These are phyloP conservation scores for Bibio marci DNA, from an alignment of 2,888 invertebrate genomes.

Conservation along the genomic window DNA sequence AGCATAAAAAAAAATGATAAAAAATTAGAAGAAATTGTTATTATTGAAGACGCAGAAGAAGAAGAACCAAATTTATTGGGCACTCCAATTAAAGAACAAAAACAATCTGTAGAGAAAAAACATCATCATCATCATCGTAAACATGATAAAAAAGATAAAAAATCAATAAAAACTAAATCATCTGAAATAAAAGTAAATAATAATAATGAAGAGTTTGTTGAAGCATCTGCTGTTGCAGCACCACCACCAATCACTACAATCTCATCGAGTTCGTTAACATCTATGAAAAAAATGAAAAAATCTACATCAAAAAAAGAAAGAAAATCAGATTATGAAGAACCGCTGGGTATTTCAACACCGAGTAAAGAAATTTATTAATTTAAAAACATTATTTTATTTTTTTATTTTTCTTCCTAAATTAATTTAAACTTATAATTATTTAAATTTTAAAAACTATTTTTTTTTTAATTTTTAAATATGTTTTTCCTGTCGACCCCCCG, in stretches of 20 bases:
- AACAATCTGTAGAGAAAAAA: conserved; percentile 33
- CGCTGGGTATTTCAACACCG: conserved; percentile 78
- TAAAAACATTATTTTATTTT: too few species aligned
- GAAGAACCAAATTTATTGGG: conserved; percentile 22
- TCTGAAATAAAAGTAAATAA: conserved; percentile 6
- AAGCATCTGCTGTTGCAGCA: too few species aligned
- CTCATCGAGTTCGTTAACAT: too few species aligned
- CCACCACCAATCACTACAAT: too few species aligned
- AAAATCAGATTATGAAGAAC: conserved; percentile 72
- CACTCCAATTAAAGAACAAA: conserved; percentile 23
- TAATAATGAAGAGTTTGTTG: conserved; percentile 14
- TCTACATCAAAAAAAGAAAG: too few species aligned
- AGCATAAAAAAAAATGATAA: conserved; percentile 5
- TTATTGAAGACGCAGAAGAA: conserved; percentile 10
- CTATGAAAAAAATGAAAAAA: too few species aligned
- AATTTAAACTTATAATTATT: too few species aligned
- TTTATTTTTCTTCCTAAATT: too few species aligned
- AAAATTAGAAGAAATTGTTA: too few species aligned
- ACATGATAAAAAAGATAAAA: conserved; percentile 5
- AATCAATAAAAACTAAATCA: conserved; percentile 1
- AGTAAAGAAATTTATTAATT: conserved; percentile 71
- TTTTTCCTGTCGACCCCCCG: too few species aligned
- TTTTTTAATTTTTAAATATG: too few species aligned
- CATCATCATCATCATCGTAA: conserved; percentile 7
- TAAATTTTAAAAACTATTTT: too few species aligned